These are phyloP conservation scores for Orthonevra nobilis DNA, from an alignment of 2,888 invertebrate genomes.

Conservation along the genomic window DNA sequence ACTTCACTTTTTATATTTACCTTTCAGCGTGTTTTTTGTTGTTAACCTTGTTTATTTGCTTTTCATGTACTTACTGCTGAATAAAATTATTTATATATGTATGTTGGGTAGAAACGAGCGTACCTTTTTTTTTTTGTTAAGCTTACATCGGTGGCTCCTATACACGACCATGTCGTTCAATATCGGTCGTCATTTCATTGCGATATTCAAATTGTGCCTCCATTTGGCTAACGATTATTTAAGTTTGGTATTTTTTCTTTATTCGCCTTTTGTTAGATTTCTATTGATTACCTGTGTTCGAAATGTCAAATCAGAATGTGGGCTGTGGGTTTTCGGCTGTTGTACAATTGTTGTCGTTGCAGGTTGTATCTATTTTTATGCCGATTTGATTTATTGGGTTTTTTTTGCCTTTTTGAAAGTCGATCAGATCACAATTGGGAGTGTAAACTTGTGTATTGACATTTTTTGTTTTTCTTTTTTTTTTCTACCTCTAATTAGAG, in stretches of 20 bases:
- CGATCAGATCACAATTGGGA: no score
- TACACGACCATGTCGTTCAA: conserved; percentile 34
- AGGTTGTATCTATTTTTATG: conserved; percentile 22
- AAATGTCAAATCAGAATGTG: conserved; percentile 20
- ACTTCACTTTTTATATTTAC: conserved; percentile 14
- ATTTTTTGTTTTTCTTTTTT: no score
- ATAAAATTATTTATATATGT: no score
- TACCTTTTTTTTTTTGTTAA: not conserved
- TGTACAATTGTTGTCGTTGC: not conserved
- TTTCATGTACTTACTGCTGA: conserved; percentile 28
- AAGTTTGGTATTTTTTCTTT: conserved; percentile 16
- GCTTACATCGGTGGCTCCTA: no score
- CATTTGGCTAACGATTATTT: conserved; percentile 59
- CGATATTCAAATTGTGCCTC: conserved; percentile 56
- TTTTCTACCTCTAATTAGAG: no score
- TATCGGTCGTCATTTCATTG: conserved; percentile 51
- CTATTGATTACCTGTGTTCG: conserved; percentile 54
- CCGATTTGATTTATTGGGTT: conserved; percentile 23
- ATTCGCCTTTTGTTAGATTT: conserved; percentile 19
- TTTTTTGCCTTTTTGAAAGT: no score
- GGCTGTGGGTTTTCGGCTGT: not conserved
- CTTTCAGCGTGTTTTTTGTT: conserved; percentile 20
- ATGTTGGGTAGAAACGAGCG: no score
- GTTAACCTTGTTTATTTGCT: conserved; percentile 31
- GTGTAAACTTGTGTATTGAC: no score